Evolutionary conservation across 2,797 vertebrate species (phyloP).

Genomic region (Poecilia velifera): DNA sequence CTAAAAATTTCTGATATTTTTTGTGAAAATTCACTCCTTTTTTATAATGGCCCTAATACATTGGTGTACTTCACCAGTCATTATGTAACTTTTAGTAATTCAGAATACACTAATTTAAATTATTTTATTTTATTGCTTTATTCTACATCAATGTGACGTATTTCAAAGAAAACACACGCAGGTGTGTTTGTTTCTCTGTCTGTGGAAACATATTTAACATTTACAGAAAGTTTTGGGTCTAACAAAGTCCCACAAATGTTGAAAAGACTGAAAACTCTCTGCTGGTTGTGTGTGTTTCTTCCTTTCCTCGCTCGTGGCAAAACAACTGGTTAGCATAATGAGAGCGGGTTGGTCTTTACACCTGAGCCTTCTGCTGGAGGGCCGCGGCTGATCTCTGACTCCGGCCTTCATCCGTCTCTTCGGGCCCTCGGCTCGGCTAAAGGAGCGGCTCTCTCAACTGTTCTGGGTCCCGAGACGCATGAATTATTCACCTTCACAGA

Average conservation of each 20-base stretch:
- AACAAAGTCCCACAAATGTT: neutral
- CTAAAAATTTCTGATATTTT: no score
- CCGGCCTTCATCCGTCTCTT: conserved; percentile 13
- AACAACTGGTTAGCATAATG: conserved; percentile 7
- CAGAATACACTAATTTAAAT: no score
- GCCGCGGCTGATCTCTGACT: conserved; percentile 5
- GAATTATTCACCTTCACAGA: conserved; percentile 20
- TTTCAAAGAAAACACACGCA: neutral
- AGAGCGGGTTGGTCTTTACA: conserved; percentile 14
- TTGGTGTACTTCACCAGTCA: no score
- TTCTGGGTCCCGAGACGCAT: conserved; percentile 5
- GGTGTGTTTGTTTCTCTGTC: neutral
- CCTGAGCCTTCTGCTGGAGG: conserved; percentile 18
- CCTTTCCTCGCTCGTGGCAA: neutral
- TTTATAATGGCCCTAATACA: no score
- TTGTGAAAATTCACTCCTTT: no score
- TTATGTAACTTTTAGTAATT: no score
- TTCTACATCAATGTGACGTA: no score
- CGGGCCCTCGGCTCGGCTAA: neutral
- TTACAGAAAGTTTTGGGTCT: neutral
- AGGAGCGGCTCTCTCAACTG: neutral
- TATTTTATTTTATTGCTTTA: no score
- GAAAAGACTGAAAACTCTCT: neutral
- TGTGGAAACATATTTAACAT: neutral
- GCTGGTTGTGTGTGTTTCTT: neutral